A percentile compares a stretch with the other conserved stretches of the same genome.
These are phyloP conservation scores for Amblyopsis hoosieri DNA, from an alignment of 2,797 vertebrate species.

Conservation along the genomic window DNA sequence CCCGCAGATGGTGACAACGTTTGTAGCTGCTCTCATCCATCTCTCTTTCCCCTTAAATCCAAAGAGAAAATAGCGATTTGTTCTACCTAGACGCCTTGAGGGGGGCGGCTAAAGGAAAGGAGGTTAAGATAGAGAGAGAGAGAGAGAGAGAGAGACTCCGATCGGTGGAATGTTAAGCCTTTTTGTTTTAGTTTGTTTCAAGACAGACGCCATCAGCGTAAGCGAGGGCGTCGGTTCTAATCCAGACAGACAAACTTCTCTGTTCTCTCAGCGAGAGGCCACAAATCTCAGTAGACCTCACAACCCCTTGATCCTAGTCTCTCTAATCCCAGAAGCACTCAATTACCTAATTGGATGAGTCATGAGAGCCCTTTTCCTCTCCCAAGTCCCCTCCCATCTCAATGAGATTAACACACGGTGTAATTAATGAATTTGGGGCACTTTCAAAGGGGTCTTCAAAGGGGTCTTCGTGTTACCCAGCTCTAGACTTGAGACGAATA, in stretches of 20 bases:
- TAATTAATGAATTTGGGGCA: conserved; percentile 74
- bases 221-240: conserved; percentile 7
- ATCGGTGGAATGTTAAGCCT: not conserved
- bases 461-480: conserved; percentile 58
- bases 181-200: not conserved
- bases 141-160: no score
- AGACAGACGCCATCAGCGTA: conserved; percentile 1
- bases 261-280: conserved; percentile 16
- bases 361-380: conserved; percentile 61
- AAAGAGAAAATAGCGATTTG: not conserved
- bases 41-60: not conserved
- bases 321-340: conserved; percentile 69
- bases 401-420: conserved; percentile 72
- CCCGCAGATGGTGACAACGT: conserved; percentile 10
- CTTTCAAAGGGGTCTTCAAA: conserved; percentile 57
- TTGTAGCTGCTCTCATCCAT: conserved; percentile 19
- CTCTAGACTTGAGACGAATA: conserved; percentile 52
- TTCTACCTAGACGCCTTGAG: not conserved
- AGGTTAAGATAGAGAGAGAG: not conserved
- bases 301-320: conserved; percentile 42
- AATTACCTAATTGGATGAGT: conserved; percentile 79
- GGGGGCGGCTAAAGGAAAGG: not conserved
- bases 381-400: conserved; percentile 60
- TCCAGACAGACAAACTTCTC: conserved; percentile 19
- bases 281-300: conserved; percentile 20